A percentile compares a stretch with the other conserved stretches of the same genome.
Conservation (phyloP, 2,113 vertebrate species). For the Dunckerocampus dactyliophorus region DNA sequence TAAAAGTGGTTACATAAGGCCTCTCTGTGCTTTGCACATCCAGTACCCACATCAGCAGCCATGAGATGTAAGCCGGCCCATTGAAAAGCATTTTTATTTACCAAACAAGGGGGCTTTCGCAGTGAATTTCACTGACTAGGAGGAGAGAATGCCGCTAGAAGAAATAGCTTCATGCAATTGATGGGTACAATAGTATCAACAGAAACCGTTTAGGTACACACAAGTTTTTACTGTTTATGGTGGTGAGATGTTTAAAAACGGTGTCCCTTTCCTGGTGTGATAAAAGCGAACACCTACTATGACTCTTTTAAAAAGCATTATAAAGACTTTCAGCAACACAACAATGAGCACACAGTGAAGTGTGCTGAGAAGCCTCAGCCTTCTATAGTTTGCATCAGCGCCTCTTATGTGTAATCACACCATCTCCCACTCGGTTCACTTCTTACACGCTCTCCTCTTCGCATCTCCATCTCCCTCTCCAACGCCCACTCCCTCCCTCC, state of each 20-base stretch:
- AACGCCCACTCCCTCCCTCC: conserved; percentile 37
- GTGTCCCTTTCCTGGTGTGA: not conserved
- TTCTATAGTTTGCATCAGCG: conserved; percentile 57
- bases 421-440: conserved; percentile 65
- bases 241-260: not conserved
- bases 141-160: conserved; percentile 2
- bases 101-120: conserved; percentile 48
- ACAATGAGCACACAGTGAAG: conserved; percentile 36
- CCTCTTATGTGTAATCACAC: conserved; percentile 65
- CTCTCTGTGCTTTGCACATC: conserved; percentile 60
- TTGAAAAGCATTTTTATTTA: conserved; percentile 64
- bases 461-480: conserved; percentile 52
- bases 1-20: conserved; percentile 75
- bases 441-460: conserved; percentile 64
- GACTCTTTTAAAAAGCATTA: conserved; percentile 18
- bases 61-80: conserved; percentile 51
- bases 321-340: conserved; percentile 19
- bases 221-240: not conserved
- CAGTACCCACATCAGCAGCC: conserved; percentile 57
- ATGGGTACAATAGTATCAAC: conserved; percentile 4
- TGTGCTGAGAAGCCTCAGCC: conserved; percentile 35
- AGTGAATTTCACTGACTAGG: conserved; percentile 30
- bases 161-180: conserved; percentile 7
- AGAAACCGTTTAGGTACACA: not conserved
- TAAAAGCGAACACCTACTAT: conserved; percentile 8